phyloP scores from a whole-genome alignment of 1,140 invertebrate species.

The Eriocheir sinensis region DNA sequence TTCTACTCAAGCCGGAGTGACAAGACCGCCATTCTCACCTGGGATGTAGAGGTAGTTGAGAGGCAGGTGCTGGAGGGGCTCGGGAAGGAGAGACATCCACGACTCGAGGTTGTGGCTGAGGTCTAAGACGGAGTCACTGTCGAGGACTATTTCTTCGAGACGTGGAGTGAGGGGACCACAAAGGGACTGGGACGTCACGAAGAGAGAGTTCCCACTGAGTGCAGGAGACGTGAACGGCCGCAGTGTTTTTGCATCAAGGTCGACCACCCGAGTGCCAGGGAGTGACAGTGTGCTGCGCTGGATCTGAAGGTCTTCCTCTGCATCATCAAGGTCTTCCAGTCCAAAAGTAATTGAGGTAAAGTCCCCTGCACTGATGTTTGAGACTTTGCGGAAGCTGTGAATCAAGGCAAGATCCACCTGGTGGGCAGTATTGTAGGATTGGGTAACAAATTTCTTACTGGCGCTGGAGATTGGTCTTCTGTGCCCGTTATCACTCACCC shows the following conservation, averaged over 20 bases:
- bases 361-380: conserved; percentile 37
- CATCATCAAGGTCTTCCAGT: conserved; percentile 1
- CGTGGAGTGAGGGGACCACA: not conserved
- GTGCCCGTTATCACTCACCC: not conserved
- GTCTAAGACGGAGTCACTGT: not conserved
- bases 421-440: not conserved
- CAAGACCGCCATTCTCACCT: conserved; percentile 27
- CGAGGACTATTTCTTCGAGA: not conserved
- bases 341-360: conserved; percentile 64
- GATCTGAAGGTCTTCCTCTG: not conserved
- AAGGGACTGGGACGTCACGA: conserved; percentile 6
- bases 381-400: conserved; percentile 30
- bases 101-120: conserved; percentile 32
- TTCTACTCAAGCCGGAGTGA: not conserved
- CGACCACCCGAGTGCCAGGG: not conserved
- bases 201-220: not conserved
- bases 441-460: not conserved
- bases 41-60: conserved; percentile 72
- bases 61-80: conserved; percentile 31
- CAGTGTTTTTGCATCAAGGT: not conserved
- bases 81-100: conserved; percentile 60
- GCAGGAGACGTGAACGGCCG: conserved; percentile 30
- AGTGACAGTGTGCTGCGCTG: not conserved
- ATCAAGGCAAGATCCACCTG: conserved; percentile 26
- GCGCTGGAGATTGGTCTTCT: not conserved